Evolutionary conservation across 2,888 invertebrate species (phyloP).

Genomic region (Caenorhabditis angaria): DNA sequence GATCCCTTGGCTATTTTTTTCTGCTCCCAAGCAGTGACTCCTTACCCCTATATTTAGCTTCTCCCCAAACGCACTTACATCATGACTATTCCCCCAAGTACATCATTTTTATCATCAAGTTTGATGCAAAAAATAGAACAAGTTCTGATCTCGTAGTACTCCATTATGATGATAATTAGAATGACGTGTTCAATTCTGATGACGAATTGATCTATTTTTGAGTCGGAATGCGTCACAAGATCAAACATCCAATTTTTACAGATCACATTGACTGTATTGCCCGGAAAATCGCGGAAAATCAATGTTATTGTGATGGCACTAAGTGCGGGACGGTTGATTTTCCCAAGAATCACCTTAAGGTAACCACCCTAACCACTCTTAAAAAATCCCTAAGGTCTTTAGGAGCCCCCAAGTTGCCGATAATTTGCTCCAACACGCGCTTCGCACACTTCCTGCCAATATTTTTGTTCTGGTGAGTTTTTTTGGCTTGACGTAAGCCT

Average conservation of each 20-base stretch:
- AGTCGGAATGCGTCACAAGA: background rate
- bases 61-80: no score
- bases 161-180: no score
- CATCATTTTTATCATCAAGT: no score
- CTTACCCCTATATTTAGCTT: no score
- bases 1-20: no score
- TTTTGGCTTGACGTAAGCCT: background rate
- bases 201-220: background rate
- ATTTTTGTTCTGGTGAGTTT: conserved; percentile 57
- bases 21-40: no score
- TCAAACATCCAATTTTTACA: conserved; percentile 15
- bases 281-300: conserved; percentile 33
- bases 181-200: no score
- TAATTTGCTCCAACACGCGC: conserved; percentile 40
- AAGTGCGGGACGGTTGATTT: conserved; percentile 54
- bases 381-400: conserved; percentile 10
- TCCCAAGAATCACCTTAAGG: conserved; percentile 52
- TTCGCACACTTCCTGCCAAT: conserved; percentile 53
- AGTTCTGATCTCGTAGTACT: no score
- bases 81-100: no score
- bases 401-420: conserved; percentile 46
- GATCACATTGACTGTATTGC: conserved; percentile 47
- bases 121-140: no score
- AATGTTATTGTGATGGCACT: conserved; percentile 57
- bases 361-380: background rate